phyloP scores from a whole-genome alignment of 2,113 vertebrate species.

The Hippocampus comes region DNA sequence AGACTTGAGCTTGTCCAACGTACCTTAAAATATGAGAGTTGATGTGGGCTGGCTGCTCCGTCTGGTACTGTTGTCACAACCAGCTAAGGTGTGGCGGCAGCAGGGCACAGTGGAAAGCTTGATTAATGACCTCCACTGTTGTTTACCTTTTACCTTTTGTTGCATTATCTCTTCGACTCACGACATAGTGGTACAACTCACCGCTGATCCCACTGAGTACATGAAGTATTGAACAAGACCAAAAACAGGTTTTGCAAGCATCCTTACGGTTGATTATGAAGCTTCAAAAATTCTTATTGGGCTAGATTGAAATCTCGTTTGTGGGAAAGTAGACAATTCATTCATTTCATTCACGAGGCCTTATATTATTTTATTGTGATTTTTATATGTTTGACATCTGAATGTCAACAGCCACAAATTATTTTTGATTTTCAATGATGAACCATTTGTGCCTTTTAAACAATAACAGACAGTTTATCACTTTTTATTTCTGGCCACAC shows the following conservation, averaged over 20 bases:
- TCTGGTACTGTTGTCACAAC: conserved; percentile 44
- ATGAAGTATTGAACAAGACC: conserved; percentile 13
- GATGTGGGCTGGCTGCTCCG: conserved; percentile 49
- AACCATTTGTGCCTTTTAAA: neutral
- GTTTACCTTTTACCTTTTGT: conserved; percentile 60
- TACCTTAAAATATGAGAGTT: conserved; percentile 48
- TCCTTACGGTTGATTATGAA: neutral
- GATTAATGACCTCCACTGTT: conserved; percentile 58
- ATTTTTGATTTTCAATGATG: neutral
- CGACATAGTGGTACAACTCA: conserved; percentile 16
- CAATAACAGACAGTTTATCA: neutral
- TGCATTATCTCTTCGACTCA: conserved; percentile 47
- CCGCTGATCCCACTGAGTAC: conserved; percentile 16
- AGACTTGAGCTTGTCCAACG: conserved; percentile 37
- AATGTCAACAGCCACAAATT: neutral
- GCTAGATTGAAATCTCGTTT: neutral
- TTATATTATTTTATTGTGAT: neutral
- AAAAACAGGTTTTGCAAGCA: conserved; percentile 42
- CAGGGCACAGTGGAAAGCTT: conserved; percentile 48
- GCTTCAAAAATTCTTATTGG: neutral
- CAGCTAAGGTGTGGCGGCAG: conserved; percentile 41
- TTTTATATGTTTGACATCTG: neutral
- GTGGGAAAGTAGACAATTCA: neutral
- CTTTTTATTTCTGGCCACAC: neutral
- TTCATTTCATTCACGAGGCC: neutral